Conservation (phyloP, 2,113 vertebrate species). For the Jaculus jaculus region DNA sequence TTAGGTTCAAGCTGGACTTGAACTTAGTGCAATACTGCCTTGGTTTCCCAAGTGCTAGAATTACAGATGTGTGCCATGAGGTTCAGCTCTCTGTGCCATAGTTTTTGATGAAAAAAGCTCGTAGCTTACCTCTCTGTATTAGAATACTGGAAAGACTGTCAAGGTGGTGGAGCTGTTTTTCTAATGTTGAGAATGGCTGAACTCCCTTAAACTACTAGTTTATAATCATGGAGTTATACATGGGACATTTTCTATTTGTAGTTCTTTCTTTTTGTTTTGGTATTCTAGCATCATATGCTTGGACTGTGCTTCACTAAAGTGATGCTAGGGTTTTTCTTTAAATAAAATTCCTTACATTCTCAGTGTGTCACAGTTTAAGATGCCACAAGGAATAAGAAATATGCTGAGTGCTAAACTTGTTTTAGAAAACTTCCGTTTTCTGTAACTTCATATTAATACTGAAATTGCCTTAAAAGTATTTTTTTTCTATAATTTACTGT, state of each 20-base stretch:
- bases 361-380: neutral
- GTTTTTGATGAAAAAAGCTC: neutral
- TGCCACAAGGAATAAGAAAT: neutral
- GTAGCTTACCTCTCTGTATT: neutral
- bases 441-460: constrained; percentile 4
- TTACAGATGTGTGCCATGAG: neutral
- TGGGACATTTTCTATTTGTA: neutral
- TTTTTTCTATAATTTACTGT: neutral
- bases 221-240: neutral
- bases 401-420: neutral
- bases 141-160: neutral
- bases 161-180: neutral
- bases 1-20: neutral
- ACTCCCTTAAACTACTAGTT: constrained; percentile 1
- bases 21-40: neutral
- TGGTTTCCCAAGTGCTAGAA: neutral
- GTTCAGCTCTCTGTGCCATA: neutral
- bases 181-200: neutral
- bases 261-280: neutral
- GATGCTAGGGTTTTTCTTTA: neutral
- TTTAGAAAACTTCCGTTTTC: constrained; percentile 27
- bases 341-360: neutral
- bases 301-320: constrained; percentile 18
- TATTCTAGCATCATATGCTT: neutral
- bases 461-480: constrained; percentile 1